Base-by-base conservation (phyloP, 2,797 vertebrate genomes). In the Dendrocincla tyrannina region DNA sequence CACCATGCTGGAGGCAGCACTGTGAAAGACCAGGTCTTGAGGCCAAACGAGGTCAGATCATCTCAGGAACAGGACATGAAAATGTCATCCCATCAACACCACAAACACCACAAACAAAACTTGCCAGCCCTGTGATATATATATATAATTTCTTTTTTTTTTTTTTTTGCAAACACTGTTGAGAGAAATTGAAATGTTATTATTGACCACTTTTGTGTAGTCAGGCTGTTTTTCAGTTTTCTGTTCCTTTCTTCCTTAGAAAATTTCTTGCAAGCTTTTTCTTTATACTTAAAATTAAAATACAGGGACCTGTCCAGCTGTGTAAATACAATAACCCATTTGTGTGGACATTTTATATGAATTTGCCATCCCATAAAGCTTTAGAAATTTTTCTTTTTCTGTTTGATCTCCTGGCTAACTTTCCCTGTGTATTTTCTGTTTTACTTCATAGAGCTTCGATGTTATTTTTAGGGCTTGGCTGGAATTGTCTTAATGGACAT, bases 281-380 rank as follows among this genome's bases (percentile, higher is more conserved):
- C 70, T 82, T 92, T 91, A 10, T 42, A 16, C 53, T 66, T 47
- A 72, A 75, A 80, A 83, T 77, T 52, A 68, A 70, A 66, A 70
- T n/a, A 17, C 11, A n/a, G 15, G 37, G 32, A 88, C 9, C 16
- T 68, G 10, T 81, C 25, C 49, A 60, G 9, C 14, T 67, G 28
- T 63, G 17, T 44, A 33, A 77, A 19, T 52, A 22, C 10, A 83
- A 39, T 2, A 84, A 13, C 20, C 17, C 5, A 7, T 13, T 63
- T 33, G 3, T 10, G 4, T 5, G 10, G 63, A 39, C 6, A 9
- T 41, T 52, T 24, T 53, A 41, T 6, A 3, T 25, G 14, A 82
- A 73, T 24, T 69, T 12, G 6, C 7, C 10, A 53, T 8, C 11
- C 10, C 11, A 59, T 23, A 59, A 68, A 67, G 3, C 1, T 85